Conservation (phyloP, 2,888 invertebrate genomes). For the Xylophagus ater region DNA sequence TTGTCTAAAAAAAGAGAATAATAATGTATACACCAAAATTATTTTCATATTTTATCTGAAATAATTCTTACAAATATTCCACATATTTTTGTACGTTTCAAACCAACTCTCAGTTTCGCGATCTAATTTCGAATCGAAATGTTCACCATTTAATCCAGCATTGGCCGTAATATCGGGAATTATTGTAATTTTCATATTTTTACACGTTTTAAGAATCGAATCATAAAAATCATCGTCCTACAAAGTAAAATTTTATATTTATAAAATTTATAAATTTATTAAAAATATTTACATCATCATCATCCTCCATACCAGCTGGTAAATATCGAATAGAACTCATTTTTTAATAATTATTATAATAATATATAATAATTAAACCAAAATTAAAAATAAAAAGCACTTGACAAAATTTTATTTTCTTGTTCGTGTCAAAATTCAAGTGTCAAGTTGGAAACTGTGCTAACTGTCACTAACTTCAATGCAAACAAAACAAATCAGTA, state of each 20-base stretch:
- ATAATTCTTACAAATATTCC: slow-evolving; percentile 27
- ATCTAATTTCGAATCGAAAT: slow-evolving; percentile 32
- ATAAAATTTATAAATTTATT: neutral
- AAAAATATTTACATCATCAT: slow-evolving; percentile 15
- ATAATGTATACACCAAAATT: neutral
- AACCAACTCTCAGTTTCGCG: slow-evolving; percentile 28
- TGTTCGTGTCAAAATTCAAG: too few species aligned
- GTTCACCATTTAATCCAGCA: slow-evolving; percentile 33
- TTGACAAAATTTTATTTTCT: too few species aligned
- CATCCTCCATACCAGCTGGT: slow-evolving; percentile 33
- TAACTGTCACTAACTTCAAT: too few species aligned
- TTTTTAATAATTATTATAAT: too few species aligned
- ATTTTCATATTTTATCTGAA: slow-evolving; percentile 1
- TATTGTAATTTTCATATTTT: slow-evolving; percentile 33
- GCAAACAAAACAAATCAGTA: too few species aligned
- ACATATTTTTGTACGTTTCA: slow-evolving; percentile 27
- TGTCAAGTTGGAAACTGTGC: too few species aligned
- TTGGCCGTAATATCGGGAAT: slow-evolving; percentile 34
- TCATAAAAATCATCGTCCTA: slow-evolving; percentile 9
- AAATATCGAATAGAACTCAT: too few species aligned
- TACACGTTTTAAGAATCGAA: slow-evolving; percentile 19
- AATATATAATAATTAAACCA: too few species aligned
- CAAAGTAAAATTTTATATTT: neutral
- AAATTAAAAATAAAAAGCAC: too few species aligned
- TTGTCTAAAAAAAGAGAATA: slow-evolving; percentile 23